Percentiles rank a stretch among this genome's conserved stretches.
These are phyloP conservation scores for Solea senegalensis DNA, from an alignment of 2,113 vertebrate species.

Conservation along the genomic window DNA sequence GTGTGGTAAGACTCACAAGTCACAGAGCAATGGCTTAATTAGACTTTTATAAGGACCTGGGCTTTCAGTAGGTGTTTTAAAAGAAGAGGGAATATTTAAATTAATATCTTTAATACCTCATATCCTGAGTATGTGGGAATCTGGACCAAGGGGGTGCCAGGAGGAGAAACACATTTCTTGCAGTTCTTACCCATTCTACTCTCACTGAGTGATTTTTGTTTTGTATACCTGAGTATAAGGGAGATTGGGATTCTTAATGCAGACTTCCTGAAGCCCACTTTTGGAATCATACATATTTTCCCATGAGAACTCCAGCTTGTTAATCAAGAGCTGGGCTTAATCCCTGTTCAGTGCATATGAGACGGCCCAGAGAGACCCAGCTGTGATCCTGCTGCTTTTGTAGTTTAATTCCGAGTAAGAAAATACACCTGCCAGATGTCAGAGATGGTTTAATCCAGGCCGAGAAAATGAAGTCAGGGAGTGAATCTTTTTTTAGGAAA, in stretches of 20 bases:
- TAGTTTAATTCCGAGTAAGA: slow-evolving; percentile 48
- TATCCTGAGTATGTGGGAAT: slow-evolving; percentile 66
- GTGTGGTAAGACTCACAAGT: slow-evolving; percentile 62
- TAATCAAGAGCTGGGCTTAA: slow-evolving; percentile 65
- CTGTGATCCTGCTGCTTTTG: slow-evolving; percentile 51
- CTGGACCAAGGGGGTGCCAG: slow-evolving; percentile 13
- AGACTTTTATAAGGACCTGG: slow-evolving; percentile 44
- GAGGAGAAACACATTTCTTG: slow-evolving; percentile 27
- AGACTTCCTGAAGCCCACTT: slow-evolving; percentile 47
- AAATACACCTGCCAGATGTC: slow-evolving; percentile 67
- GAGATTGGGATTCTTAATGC: slow-evolving; percentile 26
- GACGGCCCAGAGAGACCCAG: slow-evolving; percentile 39
- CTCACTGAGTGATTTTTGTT: no score
- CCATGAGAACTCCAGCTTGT: slow-evolving; percentile 50
- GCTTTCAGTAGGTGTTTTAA: slow-evolving; percentile 53
- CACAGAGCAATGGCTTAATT: slow-evolving; percentile 60
- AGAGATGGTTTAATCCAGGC: slow-evolving; percentile 42
- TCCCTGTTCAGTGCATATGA: slow-evolving; percentile 48
- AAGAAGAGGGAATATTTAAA: slow-evolving; percentile 42
- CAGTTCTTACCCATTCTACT: slow-evolving; percentile 7
- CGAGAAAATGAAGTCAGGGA: slow-evolving; percentile 37
- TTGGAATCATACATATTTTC: slow-evolving; percentile 57
- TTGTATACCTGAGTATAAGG: slow-evolving; percentile 15
- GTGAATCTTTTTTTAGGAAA: slow-evolving; percentile 19
- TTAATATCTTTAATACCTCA: slow-evolving; percentile 70